Percentiles rank a stretch among this genome's conserved stretches.
Evolutionary conservation across 2,113 vertebrate genomes (phyloP).

Genomic region (Nesogale talazaci): DNA sequence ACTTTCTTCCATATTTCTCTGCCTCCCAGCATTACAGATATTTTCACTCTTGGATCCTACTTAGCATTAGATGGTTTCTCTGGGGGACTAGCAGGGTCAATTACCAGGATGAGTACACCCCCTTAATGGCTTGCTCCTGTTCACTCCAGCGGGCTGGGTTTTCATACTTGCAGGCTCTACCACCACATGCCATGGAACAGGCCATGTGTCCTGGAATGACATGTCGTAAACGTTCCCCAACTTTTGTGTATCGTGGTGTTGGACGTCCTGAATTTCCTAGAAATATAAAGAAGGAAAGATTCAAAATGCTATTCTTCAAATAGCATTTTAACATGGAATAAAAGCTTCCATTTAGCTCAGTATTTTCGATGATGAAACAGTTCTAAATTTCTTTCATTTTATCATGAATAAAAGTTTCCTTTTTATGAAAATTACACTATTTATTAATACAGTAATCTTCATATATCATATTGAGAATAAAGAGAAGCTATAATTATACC

Average conservation of each 20-base stretch:
- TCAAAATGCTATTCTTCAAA: constrained; percentile 38
- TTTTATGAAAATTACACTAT: neutral
- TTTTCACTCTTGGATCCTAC: neutral
- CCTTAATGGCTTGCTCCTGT: constrained; percentile 94
- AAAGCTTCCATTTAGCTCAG: constrained; percentile 21
- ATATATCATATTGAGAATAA: neutral
- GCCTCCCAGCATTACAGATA: neutral
- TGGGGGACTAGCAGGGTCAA: neutral
- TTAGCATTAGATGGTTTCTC: neutral
- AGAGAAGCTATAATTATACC: neutral
- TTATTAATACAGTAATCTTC: neutral
- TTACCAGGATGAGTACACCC: constrained; percentile 98
- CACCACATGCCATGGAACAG: constrained; percentile 97
- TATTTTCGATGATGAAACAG: neutral
- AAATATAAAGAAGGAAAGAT: constrained; percentile 54
- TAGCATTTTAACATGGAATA: neutral
- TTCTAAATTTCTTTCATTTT: neutral
- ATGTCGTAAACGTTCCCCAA: constrained; percentile 95
- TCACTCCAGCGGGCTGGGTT: constrained; percentile 95
- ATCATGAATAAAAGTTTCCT: neutral
- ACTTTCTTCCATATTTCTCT: neutral
- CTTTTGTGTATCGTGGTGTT: constrained; percentile 96
- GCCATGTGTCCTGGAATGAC: constrained; percentile 97
- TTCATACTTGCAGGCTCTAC: constrained; percentile 97
- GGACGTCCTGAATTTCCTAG: constrained; percentile 89